Percentiles rank a stretch among this genome's conserved stretches.
Conservation (phyloP, 1,140 invertebrate genomes). For the Tribolium castaneum region DNA sequence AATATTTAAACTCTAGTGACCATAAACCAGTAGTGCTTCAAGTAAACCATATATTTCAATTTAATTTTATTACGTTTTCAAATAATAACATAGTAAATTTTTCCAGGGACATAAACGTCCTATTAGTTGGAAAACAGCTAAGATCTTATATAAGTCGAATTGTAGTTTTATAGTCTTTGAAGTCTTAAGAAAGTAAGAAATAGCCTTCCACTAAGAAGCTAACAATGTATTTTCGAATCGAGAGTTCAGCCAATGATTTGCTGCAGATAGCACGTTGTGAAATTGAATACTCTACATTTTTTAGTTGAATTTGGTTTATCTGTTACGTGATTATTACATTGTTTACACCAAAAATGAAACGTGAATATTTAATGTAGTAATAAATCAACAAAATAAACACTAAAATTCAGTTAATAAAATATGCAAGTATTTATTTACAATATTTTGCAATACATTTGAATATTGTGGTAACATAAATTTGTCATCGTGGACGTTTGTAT, state of each 20-base stretch:
- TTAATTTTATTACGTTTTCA: not conserved
- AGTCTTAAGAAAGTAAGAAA: constrained; percentile 2
- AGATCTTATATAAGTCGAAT: constrained; percentile 4
- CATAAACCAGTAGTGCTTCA: no score
- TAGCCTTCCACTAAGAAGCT: not conserved
- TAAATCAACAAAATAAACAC: not conserved
- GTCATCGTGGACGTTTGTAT: no score
- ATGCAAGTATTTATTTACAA: not conserved
- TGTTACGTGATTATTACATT: not conserved
- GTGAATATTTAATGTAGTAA: not conserved
- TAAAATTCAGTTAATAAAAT: not conserved
- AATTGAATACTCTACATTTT: not conserved
- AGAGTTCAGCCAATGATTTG: not conserved
- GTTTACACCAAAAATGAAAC: not conserved
- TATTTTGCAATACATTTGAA: not conserved
- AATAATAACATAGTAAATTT: constrained; percentile 15
- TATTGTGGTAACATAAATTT: not conserved
- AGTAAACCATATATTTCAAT: not conserved
- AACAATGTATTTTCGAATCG: constrained; percentile 7
- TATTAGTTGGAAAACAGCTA: constrained; percentile 15
- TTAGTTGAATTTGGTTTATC: not conserved
- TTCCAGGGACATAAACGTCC: not conserved
- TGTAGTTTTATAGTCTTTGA: constrained; percentile 11
- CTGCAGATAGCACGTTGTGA: not conserved
- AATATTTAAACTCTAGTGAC: no score